Percentiles rank a stretch among this genome's conserved stretches.
phyloP scores from a whole-genome alignment of 2,113 vertebrate species.

The Myanophis thanlyinensis region DNA sequence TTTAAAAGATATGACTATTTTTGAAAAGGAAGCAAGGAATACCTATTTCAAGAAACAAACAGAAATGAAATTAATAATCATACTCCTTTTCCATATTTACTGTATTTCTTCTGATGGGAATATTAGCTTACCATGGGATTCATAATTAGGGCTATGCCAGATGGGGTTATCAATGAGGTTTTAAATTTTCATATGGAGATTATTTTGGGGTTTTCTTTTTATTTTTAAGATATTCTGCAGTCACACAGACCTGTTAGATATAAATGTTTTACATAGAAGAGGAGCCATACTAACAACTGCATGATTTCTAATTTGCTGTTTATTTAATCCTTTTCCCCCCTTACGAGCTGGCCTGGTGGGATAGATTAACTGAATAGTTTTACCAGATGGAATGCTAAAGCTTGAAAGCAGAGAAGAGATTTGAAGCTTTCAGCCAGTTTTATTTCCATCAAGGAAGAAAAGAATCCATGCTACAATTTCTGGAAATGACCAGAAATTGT shows the following conservation, averaged over 20 bases:
- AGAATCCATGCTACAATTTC: neutral
- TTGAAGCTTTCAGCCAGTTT: neutral
- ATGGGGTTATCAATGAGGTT: slow-evolving; percentile 76
- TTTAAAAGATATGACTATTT: slow-evolving; percentile 51
- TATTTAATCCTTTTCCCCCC: slow-evolving; percentile 36
- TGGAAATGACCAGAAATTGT: neutral
- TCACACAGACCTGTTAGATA: slow-evolving; percentile 56
- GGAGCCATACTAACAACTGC: slow-evolving; percentile 39
- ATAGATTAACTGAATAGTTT: slow-evolving; percentile 12
- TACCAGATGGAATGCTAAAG: slow-evolving; percentile 32
- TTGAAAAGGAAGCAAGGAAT: slow-evolving; percentile 33
- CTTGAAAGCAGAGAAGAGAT: slow-evolving; percentile 24
- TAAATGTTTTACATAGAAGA: slow-evolving; percentile 52
- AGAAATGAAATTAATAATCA: slow-evolving; percentile 71
- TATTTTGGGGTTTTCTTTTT: slow-evolving; percentile 48
- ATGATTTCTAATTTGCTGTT: slow-evolving; percentile 52
- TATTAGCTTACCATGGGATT: slow-evolving; percentile 67
- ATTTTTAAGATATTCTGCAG: slow-evolving; percentile 56
- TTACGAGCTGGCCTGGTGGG: slow-evolving; percentile 5
- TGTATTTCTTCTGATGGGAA: slow-evolving; percentile 70
- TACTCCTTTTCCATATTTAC: slow-evolving; percentile 66
- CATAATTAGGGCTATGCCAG: slow-evolving; percentile 74
- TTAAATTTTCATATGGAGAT: slow-evolving; percentile 74
- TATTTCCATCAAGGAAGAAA: neutral
- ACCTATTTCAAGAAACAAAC: slow-evolving; percentile 68